Evolutionary conservation across 2,888 invertebrate genomes (phyloP).

Genomic region (Drosophila lutescens): DNA sequence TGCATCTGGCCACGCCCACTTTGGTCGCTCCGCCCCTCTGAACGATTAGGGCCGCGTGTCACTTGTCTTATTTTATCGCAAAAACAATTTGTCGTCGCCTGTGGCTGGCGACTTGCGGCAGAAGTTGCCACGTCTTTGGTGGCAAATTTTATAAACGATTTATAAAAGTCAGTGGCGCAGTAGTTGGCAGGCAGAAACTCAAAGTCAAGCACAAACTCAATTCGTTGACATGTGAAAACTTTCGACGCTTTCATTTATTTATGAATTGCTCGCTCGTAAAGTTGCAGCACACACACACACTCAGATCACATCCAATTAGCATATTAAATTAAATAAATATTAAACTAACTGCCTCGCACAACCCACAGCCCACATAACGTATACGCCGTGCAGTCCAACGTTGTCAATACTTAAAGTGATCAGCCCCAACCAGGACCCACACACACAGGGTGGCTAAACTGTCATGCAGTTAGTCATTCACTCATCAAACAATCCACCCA

Average conservation of each 20-base stretch:
- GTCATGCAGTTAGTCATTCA: slow-evolving; percentile 79
- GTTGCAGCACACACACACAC: slow-evolving; percentile 54
- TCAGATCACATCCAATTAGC: slow-evolving; percentile 81
- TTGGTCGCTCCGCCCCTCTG: neutral
- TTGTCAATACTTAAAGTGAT: slow-evolving; percentile 77
- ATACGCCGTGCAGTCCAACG: slow-evolving; percentile 59
- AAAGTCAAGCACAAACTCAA: slow-evolving; percentile 65
- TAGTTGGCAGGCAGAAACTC: slow-evolving; percentile 24
- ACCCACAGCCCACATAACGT: slow-evolving; percentile 34
- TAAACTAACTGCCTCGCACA: slow-evolving; percentile 74
- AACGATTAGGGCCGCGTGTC: slow-evolving; percentile 71
- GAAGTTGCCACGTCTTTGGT: slow-evolving; percentile 66
- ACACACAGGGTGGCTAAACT: slow-evolving; percentile 45
- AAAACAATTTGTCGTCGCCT: slow-evolving; percentile 78
- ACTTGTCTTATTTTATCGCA: slow-evolving; percentile 75
- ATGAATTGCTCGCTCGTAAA: slow-evolving; percentile 75
- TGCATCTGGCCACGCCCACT: slow-evolving; percentile 32
- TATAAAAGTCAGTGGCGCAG: slow-evolving; percentile 68
- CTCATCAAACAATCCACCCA: slow-evolving; percentile 69
- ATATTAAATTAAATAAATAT: slow-evolving; percentile 83
- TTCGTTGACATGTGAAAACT: slow-evolving; percentile 75
- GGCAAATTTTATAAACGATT: slow-evolving; percentile 74
- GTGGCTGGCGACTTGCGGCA: slow-evolving; percentile 43
- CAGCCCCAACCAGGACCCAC: slow-evolving; percentile 41
- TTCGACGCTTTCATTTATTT: slow-evolving; percentile 72